Evolutionary conservation across 2,797 vertebrate genomes (phyloP).

Genomic region (Erpetoichthys calabaricus): DNA sequence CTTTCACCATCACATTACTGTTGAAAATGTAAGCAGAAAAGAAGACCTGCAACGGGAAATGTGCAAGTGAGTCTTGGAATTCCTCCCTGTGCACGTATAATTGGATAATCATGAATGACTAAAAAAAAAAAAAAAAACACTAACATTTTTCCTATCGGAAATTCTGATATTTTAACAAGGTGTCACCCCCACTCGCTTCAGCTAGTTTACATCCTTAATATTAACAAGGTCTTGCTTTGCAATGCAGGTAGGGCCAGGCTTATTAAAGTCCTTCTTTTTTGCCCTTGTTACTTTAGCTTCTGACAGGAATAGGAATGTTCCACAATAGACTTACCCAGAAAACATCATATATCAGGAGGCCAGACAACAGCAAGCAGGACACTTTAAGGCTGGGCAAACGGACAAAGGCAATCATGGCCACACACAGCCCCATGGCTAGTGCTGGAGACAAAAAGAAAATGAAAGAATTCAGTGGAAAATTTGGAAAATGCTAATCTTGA

Average conservation of each 20-base stretch:
- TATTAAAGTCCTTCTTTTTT: too few relatives aligned
- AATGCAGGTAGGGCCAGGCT: too few relatives aligned
- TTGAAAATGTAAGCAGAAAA: slow-evolving; percentile 99
- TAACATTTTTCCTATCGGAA: too few relatives aligned
- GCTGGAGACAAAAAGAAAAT: slow-evolving; percentile 39
- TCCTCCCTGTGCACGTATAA: not conserved
- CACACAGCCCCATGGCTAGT: slow-evolving; percentile 95
- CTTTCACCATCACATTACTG: slow-evolving; percentile 98
- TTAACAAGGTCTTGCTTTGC: too few relatives aligned
- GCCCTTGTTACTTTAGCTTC: too few relatives aligned
- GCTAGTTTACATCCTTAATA: too few relatives aligned
- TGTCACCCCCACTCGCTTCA: too few relatives aligned
- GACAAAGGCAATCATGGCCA: slow-evolving; percentile 98
- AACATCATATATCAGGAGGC: slow-evolving; percentile 95
- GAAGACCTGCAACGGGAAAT: slow-evolving; percentile 62
- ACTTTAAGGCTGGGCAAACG: slow-evolving; percentile 97
- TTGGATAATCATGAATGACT: too few relatives aligned
- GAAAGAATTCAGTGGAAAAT: not conserved
- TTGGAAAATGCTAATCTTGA: not conserved
- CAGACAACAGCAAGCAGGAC: slow-evolving; percentile 92
- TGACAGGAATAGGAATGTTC: too few relatives aligned
- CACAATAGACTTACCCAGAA: slow-evolving; percentile 79
- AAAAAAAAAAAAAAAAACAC: too few relatives aligned
- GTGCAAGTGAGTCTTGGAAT: not conserved
- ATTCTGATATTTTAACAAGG: too few relatives aligned